Evolutionary conservation across 1,140 invertebrate genomes (phyloP).

Genomic region (Diorhabda elongata): DNA sequence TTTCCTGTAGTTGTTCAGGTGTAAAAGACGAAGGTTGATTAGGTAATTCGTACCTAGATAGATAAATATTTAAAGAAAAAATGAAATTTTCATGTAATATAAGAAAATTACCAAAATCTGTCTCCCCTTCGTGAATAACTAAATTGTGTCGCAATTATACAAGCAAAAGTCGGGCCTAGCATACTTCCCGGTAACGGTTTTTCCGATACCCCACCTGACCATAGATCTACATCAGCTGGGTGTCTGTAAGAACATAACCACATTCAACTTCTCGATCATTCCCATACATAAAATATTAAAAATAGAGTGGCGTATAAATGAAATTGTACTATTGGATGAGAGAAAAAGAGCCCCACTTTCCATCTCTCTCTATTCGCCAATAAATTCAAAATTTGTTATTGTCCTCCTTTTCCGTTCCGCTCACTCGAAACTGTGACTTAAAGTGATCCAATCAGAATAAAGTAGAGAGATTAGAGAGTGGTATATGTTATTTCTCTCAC

Average conservation of each 20-base stretch:
- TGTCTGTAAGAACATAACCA: constrained; percentile 52
- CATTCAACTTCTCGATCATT: too few species aligned
- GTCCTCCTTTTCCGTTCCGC: too few species aligned
- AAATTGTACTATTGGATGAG: too few species aligned
- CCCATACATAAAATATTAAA: too few species aligned
- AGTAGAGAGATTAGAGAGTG: too few species aligned
- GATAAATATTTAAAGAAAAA: background rate
- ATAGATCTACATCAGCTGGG: constrained; percentile 84
- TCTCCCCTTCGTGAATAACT: constrained; percentile 86
- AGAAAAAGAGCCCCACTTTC: too few species aligned
- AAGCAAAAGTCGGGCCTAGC: constrained; percentile 92
- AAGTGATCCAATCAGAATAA: too few species aligned
- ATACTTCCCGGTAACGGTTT: constrained; percentile 79
- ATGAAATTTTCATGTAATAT: background rate
- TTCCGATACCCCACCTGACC: constrained; percentile 91
- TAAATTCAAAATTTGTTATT: too few species aligned
- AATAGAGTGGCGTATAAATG: too few species aligned
- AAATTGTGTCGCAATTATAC: constrained; percentile 95
- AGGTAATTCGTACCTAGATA: constrained; percentile 76
- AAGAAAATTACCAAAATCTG: constrained; percentile 72
- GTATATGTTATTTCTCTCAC: too few species aligned
- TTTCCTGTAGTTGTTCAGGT: constrained; percentile 83
- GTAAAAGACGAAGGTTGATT: constrained; percentile 90
- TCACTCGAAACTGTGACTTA: too few species aligned
- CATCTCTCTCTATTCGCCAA: too few species aligned